phyloP scores from a whole-genome alignment of 1,140 invertebrate genomes.

The Drosophila punjabiensis region DNA sequence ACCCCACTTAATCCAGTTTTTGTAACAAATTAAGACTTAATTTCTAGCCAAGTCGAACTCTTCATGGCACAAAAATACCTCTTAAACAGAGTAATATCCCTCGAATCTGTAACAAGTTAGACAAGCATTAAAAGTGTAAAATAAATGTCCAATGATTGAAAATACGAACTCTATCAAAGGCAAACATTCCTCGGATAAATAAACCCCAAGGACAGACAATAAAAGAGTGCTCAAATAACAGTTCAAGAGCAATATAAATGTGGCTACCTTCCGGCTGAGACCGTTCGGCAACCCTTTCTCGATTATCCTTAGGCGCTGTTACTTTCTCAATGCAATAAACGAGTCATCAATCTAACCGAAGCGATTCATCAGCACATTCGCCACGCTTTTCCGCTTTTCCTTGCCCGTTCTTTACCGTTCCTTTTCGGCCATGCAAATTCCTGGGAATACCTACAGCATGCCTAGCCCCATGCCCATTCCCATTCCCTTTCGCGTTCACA shows the following conservation, averaged over 20 bases:
- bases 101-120: background rate
- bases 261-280: constrained; percentile 15
- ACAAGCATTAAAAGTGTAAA: background rate
- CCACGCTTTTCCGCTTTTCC: constrained; percentile 25
- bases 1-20: background rate
- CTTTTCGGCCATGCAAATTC: constrained; percentile 32
- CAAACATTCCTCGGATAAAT: constrained; percentile 3
- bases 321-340: constrained; percentile 36
- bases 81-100: background rate
- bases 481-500: background rate
- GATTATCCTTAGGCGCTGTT: constrained; percentile 20
- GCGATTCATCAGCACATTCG: constrained; percentile 50
- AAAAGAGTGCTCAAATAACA: constrained; percentile 20
- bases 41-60: too few relatives aligned
- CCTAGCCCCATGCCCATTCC: background rate
- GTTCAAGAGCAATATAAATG: constrained; percentile 14
- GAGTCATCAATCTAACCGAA: constrained; percentile 48
- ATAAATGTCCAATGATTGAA: constrained; percentile 15
- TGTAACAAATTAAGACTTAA: background rate
- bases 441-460: background rate
- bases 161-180: background rate
- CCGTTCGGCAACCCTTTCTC: background rate
- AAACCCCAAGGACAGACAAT: constrained; percentile 11
- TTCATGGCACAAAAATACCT: too few relatives aligned
- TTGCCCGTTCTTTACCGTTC: too few relatives aligned